phyloP scores from a whole-genome alignment of 2,888 invertebrate species.

The Poecilus cupreus region DNA sequence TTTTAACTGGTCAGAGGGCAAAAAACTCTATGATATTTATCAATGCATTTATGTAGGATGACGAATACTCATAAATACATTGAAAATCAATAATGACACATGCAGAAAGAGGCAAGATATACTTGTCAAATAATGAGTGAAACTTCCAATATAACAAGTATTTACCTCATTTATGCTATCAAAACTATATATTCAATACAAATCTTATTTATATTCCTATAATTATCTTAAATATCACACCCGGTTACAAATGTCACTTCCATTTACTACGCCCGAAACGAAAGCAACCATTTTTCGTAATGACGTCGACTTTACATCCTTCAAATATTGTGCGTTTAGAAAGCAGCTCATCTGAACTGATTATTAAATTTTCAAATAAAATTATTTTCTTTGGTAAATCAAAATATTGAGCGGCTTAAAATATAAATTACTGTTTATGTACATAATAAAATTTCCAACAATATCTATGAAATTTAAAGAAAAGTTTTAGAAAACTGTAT shows the following conservation, averaged over 20 bases:
- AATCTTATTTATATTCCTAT: not conserved
- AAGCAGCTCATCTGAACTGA: not conserved
- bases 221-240: conserved; percentile 46
- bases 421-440: too few relatives aligned
- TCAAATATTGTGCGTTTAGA: conserved; percentile 17
- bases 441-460: not conserved
- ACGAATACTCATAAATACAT: conserved; percentile 29
- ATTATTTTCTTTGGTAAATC: too few relatives aligned
- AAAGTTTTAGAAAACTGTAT: too few relatives aligned
- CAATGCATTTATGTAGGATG: conserved; percentile 6
- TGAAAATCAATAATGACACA: conserved; percentile 47
- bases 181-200: conserved; percentile 30
- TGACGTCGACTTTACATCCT: conserved; percentile 40
- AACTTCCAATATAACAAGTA: not conserved
- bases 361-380: too few relatives aligned
- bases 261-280: conserved; percentile 51
- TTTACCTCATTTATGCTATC: conserved; percentile 38
- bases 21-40: conserved; percentile 20
- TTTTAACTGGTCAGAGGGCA: not conserved
- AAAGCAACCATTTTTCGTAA: conserved; percentile 42
- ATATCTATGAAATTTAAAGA: too few relatives aligned
- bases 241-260: conserved; percentile 50
- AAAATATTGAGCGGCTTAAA: too few relatives aligned
- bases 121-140: conserved; percentile 1
- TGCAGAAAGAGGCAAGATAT: not conserved